Base-by-base conservation (phyloP, 2,113 vertebrate species). In the Theristicus caerulescens region DNA sequence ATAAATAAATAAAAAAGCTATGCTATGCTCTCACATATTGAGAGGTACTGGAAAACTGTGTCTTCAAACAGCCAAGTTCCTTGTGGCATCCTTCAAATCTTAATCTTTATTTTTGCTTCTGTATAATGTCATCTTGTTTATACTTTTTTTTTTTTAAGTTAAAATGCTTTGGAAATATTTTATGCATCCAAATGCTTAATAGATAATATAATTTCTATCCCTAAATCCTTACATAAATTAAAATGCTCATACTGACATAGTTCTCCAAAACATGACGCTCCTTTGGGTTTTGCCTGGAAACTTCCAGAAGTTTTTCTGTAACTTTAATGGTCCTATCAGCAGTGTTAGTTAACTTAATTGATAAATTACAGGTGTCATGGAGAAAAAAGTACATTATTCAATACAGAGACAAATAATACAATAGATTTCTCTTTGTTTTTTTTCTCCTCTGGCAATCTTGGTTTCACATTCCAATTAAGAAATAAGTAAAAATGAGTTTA, bases 111-210 rank as follows among this genome's bases (percentile, higher is more conserved):
- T 70, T 93, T 54, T 40, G 12, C 4, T 57, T 27, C 36, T 17
- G 0, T 9, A 4, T 6, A 12, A 31, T 25, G 12, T 32, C 7
- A 29, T 34, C 32, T 42, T 25, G 4, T 19, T 65, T 32, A 31
- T 6, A 11, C 11, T 13, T 22, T 8, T 51, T 12, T 19, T 54
- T 18, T 34, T 36, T 32, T 16, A 4, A 16, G n/a, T 47, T 52
- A 13, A 72, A 78, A 26, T 34, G 26, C 6, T 25, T 34, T 24
- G 38, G 36, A 36, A 26, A 8, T 69, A 29, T 47, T 88, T 72
- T 42, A 52, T 36, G 18, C 3, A 6, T 62, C 26, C 32, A 42
- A 17, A 40, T 40, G 6, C 42, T 86, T 47, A 40, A 32, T 16
- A 44, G 26, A 15, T 42, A 34, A 21, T 25, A 21, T 9, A 27